These are phyloP conservation scores for Drosophila pseudoobscura DNA, from an alignment of 1,140 invertebrate species.

Conservation along the genomic window DNA sequence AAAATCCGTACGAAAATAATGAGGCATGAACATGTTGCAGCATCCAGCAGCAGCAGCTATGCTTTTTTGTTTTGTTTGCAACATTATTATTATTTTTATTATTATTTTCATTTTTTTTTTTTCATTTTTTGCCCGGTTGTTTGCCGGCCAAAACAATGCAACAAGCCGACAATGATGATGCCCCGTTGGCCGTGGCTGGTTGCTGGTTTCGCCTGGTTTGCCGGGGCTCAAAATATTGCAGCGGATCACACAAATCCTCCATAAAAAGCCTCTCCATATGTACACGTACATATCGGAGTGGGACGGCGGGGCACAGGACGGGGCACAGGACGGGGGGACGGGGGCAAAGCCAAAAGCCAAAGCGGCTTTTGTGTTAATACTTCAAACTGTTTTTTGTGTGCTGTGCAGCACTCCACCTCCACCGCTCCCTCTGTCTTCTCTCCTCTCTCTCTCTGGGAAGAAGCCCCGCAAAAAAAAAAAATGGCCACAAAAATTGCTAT, in stretches of 20 bases:
- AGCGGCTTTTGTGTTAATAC: conserved; percentile 81
- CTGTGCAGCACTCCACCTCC: conserved; percentile 9
- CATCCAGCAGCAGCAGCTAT: conserved; percentile 39
- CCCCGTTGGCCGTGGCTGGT: conserved; percentile 21
- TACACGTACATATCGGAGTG: conserved; percentile 5
- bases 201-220: not conserved
- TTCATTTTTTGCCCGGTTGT: conserved; percentile 17
- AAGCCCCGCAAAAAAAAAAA: conserved; percentile 46
- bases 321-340: not conserved
- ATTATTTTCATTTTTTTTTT: conserved; percentile 50
- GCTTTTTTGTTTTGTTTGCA: conserved; percentile 39
- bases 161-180: conserved; percentile 55
- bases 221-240: conserved; percentile 71
- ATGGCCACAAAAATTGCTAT: conserved; percentile 76
- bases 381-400: conserved; percentile 59
- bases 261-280: conserved; percentile 61
- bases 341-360: conserved; percentile 66
- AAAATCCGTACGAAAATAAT: conserved; percentile 81
- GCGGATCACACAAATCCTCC: conserved; percentile 81
- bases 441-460: conserved; percentile 17
- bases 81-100: conserved; percentile 76
- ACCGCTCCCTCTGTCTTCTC: conserved; percentile 3
- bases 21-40: conserved; percentile 79
- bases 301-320: too few relatives aligned
- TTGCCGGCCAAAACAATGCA: conserved; percentile 67